Conservation (phyloP, 2,797 vertebrate species). For the Macropodus opercularis region DNA sequence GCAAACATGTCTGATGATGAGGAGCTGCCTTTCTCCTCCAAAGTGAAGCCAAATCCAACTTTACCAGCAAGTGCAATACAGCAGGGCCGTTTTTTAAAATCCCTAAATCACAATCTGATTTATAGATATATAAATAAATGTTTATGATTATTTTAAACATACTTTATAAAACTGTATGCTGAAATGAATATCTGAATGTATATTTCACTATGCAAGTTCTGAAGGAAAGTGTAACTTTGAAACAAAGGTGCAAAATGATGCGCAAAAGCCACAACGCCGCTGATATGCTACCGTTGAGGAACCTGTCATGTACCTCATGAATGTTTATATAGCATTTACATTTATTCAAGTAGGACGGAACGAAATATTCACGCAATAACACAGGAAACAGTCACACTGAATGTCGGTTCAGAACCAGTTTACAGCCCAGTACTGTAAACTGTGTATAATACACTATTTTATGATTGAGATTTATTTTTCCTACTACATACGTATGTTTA, state of each 20-base stretch:
- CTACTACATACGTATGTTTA: constrained; percentile 35
- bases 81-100: too few species aligned
- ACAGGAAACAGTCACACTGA: constrained; percentile 49
- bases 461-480: constrained; percentile 46
- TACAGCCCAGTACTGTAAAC: constrained; percentile 47
- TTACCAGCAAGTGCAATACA: constrained; percentile 74
- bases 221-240: constrained; percentile 55
- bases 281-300: constrained; percentile 66
- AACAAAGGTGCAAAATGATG: constrained; percentile 67
- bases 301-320: constrained; percentile 58
- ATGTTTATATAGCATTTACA: constrained; percentile 64
- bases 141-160: constrained; percentile 58
- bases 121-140: constrained; percentile 53
- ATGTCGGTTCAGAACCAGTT: constrained; percentile 47
- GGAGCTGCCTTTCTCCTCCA: constrained; percentile 48
- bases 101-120: constrained; percentile 56
- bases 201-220: constrained; percentile 75
- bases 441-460: constrained; percentile 46
- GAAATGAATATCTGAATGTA: constrained; percentile 80
- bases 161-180: constrained; percentile 71
- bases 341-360: constrained; percentile 56
- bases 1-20: constrained; percentile 40
- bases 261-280: constrained; percentile 40
- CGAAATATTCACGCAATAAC: constrained; percentile 50
- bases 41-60: constrained; percentile 51